Conservation (phyloP, 2,113 vertebrate genomes). For the Callopanchax toddi region DNA sequence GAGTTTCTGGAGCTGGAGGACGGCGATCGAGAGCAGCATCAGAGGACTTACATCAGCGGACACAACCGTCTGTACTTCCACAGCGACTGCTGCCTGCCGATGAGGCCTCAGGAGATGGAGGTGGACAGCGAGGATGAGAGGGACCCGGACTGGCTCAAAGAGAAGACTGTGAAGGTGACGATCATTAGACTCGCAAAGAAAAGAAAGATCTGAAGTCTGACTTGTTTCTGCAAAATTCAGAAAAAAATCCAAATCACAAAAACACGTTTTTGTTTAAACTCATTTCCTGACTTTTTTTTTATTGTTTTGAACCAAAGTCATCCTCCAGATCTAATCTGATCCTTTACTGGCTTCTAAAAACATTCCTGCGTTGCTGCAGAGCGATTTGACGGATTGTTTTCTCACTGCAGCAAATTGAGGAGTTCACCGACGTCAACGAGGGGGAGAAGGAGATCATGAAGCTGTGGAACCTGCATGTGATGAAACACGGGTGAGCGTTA, state of each 20-base stretch:
- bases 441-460: slow-evolving; percentile 99
- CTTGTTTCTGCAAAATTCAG: no score
- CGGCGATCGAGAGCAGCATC: slow-evolving; percentile 89
- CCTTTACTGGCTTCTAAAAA: no score
- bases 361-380: no score
- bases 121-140: slow-evolving; percentile 96
- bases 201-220: no score
- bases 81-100: slow-evolving; percentile 94
- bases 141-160: slow-evolving; percentile 94
- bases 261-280: no score
- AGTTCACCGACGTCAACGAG: slow-evolving; percentile 98
- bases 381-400: no score
- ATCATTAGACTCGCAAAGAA: no score
- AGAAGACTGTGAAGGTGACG: slow-evolving; percentile 94
- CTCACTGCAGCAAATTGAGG: slow-evolving; percentile 92
- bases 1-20: slow-evolving; percentile 97
- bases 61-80: slow-evolving; percentile 98
- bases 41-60: slow-evolving; percentile 89
- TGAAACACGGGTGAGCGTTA: slow-evolving; percentile 88
- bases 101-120: slow-evolving; percentile 96
- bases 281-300: no score
- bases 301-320: no score
- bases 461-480: slow-evolving; percentile 95
- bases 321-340: no score
- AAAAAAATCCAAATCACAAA: no score